These are phyloP conservation scores for Drosophila kambysellisi DNA, from an alignment of 2,888 invertebrate species.

Conservation along the genomic window DNA sequence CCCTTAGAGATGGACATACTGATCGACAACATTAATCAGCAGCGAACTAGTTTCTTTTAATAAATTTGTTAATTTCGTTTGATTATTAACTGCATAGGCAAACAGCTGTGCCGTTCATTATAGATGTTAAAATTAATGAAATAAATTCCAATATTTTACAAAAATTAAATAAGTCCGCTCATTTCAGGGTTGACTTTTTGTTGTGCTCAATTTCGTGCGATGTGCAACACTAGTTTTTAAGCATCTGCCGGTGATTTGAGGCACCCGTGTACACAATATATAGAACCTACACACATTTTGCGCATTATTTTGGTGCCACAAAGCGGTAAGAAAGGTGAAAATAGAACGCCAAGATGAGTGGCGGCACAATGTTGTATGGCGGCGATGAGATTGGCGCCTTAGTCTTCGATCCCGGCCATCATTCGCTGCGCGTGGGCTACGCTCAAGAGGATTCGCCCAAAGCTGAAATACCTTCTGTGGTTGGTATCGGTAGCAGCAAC, in stretches of 20 bases:
- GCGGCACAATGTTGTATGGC: constrained; percentile 92
- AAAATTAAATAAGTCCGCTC: not conserved
- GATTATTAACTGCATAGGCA: not conserved
- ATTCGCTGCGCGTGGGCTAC: constrained; percentile 93
- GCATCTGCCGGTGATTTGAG: constrained; percentile 58
- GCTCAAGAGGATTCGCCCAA: constrained; percentile 99
- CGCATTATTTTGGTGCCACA: constrained; percentile 11
- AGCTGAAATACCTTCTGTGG: constrained; percentile 97
- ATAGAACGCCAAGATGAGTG: constrained; percentile 82
- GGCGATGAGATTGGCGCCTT: constrained; percentile 99
- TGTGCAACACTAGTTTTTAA: constrained; percentile 47
- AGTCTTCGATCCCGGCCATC: constrained; percentile 98
- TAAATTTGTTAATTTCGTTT: not conserved
- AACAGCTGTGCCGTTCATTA: not conserved
- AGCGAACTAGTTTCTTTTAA: not conserved
- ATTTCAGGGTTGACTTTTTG: constrained; percentile 8
- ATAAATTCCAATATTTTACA: not conserved
- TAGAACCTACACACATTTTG: constrained; percentile 60
- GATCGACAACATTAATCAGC: not conserved
- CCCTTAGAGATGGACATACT: not conserved
- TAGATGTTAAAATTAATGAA: not conserved
- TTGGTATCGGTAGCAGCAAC: constrained; percentile 91
- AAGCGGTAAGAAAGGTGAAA: constrained; percentile 2
- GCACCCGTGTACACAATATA: constrained; percentile 53
- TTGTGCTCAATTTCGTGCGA: not conserved